These are phyloP conservation scores for Zygaena filipendulae DNA, from an alignment of 2,888 invertebrate genomes.

Conservation along the genomic window DNA sequence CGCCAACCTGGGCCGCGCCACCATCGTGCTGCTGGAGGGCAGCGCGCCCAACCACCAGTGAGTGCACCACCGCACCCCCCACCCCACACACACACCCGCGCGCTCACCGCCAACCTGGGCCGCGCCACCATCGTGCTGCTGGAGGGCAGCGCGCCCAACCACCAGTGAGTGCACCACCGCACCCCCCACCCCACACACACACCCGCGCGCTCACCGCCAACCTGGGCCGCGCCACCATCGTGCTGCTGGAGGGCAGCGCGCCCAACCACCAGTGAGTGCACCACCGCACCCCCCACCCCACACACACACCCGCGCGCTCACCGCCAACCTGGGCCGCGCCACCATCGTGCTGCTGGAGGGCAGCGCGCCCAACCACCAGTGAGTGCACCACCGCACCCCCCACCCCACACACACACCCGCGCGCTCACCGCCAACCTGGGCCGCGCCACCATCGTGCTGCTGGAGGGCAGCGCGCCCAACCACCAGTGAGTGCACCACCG, in stretches of 20 bases:
- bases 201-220: conserved; percentile 90
- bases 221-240: conserved; percentile 92
- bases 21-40: conserved; percentile 92
- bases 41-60: conserved; percentile 90
- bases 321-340: conserved; percentile 85
- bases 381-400: no score
- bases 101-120: conserved; percentile 90
- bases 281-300: no score
- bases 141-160: conserved; percentile 90
- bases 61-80: conserved; percentile 77
- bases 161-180: conserved; percentile 77
- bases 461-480: conserved; percentile 25
- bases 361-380: background rate
- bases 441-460: conserved; percentile 82
- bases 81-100: conserved; percentile 88
- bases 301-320: conserved; percentile 85
- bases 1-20: conserved; percentile 91
- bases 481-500: background rate
- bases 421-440: conserved; percentile 88
- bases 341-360: conserved; percentile 77
- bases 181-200: conserved; percentile 90
- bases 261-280: conserved; percentile 85
- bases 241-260: conserved; percentile 88
- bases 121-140: conserved; percentile 91
- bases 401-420: conserved; percentile 79